Evolutionary conservation across 1,140 invertebrate species (phyloP).

Genomic region (Archivesica marissinica): DNA sequence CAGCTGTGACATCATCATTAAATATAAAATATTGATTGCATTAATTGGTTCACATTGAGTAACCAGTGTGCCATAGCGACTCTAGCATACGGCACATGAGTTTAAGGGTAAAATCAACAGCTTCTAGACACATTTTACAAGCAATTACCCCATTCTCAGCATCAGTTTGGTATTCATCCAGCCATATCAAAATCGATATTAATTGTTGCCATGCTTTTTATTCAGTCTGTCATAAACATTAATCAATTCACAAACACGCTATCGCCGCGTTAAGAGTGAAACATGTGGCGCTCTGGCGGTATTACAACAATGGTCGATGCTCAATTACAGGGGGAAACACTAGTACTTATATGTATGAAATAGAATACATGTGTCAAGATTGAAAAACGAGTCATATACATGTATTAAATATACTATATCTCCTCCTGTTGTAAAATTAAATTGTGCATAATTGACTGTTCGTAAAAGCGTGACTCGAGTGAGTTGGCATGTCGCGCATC

Average conservation of each 20-base stretch:
- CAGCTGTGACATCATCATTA: not conserved
- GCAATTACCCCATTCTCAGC: not conserved
- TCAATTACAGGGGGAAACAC: not conserved
- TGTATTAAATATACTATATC: not conserved
- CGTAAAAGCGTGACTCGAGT: no score
- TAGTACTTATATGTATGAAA: no score
- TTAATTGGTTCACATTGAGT: not conserved
- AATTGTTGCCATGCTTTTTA: not conserved
- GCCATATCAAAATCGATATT: not conserved
- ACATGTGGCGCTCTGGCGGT: not conserved
- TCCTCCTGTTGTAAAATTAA: no score
- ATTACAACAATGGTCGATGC: not conserved
- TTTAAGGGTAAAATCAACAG: not conserved
- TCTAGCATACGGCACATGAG: not conserved
- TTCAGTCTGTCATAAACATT: slow-evolving; percentile 10
- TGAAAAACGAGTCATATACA: not conserved
- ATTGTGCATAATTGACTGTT: no score
- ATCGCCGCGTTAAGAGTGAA: not conserved
- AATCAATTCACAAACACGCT: slow-evolving; percentile 29
- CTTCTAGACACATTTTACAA: not conserved
- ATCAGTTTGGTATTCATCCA: not conserved
- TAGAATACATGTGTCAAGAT: not conserved
- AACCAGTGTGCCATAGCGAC: not conserved
- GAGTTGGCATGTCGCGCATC: no score
- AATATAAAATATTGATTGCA: not conserved